Conservation (phyloP, 2,888 invertebrate genomes). For the Drosophila fungiperda region DNA sequence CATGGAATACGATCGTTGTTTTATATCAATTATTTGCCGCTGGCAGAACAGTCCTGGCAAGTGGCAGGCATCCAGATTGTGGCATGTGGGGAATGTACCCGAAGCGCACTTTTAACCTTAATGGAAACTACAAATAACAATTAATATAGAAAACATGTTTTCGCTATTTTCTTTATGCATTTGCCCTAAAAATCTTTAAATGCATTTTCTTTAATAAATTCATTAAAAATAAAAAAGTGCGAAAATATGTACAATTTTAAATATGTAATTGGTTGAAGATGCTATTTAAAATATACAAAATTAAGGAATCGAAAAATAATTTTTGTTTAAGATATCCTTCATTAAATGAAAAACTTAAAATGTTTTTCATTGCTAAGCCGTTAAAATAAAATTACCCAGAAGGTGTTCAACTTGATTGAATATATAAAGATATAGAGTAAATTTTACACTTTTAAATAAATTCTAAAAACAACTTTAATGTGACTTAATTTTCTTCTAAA, state of each 20-base stretch:
- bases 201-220: not conserved
- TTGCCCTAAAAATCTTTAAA: not conserved
- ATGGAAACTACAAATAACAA: not conserved
- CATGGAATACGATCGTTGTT: constrained; percentile 62
- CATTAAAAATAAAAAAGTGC: not conserved
- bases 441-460: not conserved
- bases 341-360: not conserved
- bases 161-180: not conserved
- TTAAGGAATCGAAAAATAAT: not conserved
- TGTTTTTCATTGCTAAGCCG: not conserved
- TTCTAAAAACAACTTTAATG: not conserved
- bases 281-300: not conserved
- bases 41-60: constrained; percentile 49
- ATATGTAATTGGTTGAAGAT: not conserved
- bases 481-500: not conserved
- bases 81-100: constrained; percentile 7
- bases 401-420: not conserved
- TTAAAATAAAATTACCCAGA: too few relatives aligned
- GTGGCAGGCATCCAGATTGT: constrained; percentile 45
- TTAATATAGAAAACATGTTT: not conserved
- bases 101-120: constrained; percentile 24
- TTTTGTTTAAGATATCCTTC: not conserved
- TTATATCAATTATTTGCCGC: constrained; percentile 57
- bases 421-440: not conserved
- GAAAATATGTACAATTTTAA: not conserved